Evolutionary conservation across 1,140 invertebrate genomes (phyloP).

Genomic region (Zaprionus gabonicus): DNA sequence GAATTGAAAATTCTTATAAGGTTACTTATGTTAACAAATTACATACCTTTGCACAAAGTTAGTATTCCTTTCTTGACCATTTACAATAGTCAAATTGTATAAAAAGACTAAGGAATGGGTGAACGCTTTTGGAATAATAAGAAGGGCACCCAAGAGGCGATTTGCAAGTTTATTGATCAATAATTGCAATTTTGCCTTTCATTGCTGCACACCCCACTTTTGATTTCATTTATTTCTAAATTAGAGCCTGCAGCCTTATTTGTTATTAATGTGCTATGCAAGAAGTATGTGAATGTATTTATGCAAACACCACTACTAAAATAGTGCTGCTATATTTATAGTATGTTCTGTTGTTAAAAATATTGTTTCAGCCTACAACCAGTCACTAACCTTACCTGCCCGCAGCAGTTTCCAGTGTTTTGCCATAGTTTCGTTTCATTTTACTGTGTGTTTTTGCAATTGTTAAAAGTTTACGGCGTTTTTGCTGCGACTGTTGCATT

Average conservation of each 20-base stretch:
- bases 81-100: too few relatives aligned
- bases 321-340: constrained; percentile 25
- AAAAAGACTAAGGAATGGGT: too few relatives aligned
- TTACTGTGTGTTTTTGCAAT: constrained; percentile 68
- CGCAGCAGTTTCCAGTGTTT: constrained; percentile 69
- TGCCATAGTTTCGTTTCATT: constrained; percentile 49
- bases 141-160: neutral
- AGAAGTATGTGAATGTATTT: constrained; percentile 56
- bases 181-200: constrained; percentile 47
- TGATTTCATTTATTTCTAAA: constrained; percentile 46
- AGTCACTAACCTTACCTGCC: constrained; percentile 28
- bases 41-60: too few relatives aligned
- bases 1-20: too few relatives aligned
- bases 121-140: too few relatives aligned
- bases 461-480: constrained; percentile 76
- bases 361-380: constrained; percentile 11
- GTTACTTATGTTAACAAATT: too few relatives aligned
- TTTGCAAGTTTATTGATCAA: constrained; percentile 37
- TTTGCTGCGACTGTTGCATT: constrained; percentile 77
- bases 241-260: constrained; percentile 68
- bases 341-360: neutral
- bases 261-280: constrained; percentile 65
- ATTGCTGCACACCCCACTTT: constrained; percentile 5
- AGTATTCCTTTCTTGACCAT: too few relatives aligned
- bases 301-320: constrained; percentile 56